phyloP scores from a whole-genome alignment of 2,888 invertebrate genomes.

The Drosophila atroscutellata region DNA sequence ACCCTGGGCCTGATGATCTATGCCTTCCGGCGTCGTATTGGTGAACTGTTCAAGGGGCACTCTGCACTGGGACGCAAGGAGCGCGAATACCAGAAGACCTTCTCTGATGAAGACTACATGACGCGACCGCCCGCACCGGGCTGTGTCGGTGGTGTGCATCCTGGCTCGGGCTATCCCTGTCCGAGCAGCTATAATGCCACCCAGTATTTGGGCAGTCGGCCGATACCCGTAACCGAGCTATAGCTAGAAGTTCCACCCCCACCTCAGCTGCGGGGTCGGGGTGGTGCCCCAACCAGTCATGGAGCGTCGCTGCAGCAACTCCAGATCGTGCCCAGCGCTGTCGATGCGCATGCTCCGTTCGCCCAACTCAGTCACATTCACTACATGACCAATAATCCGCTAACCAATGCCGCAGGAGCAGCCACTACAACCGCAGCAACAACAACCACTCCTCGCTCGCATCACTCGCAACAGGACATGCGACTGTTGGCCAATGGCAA shows the following conservation, averaged over 20 bases:
- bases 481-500: constrained; percentile 78
- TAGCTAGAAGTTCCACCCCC: constrained; percentile 96
- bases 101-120: constrained; percentile 93
- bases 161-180: constrained; percentile 72
- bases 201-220: constrained; percentile 86
- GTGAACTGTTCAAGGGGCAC: constrained; percentile 91
- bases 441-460: constrained; percentile 45
- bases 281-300: constrained; percentile 80
- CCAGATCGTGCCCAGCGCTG: constrained; percentile 80
- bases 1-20: constrained; percentile 91
- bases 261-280: constrained; percentile 88
- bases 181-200: constrained; percentile 82
- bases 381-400: constrained; percentile 82
- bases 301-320: constrained; percentile 80
- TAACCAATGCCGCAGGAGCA: constrained; percentile 19
- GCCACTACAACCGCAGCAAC: constrained; percentile 7
- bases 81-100: constrained; percentile 95
- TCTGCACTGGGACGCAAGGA: constrained; percentile 88
- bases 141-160: constrained; percentile 80
- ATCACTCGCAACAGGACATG: constrained; percentile 81
- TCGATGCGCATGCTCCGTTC: constrained; percentile 79
- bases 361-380: constrained; percentile 85
- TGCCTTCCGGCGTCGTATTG: constrained; percentile 91
- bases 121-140: constrained; percentile 84
- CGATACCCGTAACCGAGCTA: constrained; percentile 96